phyloP scores from a whole-genome alignment of 2,113 vertebrate genomes.

The Sialia sialis region DNA sequence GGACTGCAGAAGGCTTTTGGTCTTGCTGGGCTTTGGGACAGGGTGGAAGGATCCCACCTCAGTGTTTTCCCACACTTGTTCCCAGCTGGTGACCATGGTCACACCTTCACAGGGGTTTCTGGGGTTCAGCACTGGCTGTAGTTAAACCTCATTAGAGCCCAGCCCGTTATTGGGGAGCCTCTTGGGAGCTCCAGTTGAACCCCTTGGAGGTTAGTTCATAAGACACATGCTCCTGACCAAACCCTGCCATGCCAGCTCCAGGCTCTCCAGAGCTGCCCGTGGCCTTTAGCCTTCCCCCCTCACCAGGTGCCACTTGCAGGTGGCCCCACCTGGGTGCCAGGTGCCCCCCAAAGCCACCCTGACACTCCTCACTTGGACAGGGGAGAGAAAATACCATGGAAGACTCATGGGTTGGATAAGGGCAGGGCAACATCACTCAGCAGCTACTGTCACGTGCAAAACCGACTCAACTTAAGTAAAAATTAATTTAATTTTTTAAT shows the following conservation, averaged over 20 bases:
- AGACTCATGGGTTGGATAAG: fast-evolving
- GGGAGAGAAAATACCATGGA: fast-evolving
- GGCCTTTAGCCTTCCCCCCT: neutral
- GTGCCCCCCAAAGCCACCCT: neutral
- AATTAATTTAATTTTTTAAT: neutral
- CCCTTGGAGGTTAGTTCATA: fast-evolving
- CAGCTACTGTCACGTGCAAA: neutral
- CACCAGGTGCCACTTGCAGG: neutral
- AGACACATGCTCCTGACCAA: fast-evolving
- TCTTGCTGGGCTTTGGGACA: neutral
- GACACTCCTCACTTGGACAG: neutral
- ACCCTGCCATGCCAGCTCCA: fast-evolving
- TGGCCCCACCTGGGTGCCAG: neutral
- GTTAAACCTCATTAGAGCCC: neutral
- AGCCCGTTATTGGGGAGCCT: neutral
- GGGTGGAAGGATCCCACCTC: neutral
- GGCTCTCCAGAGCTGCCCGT: fast-evolving
- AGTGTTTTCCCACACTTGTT: fast-evolving
- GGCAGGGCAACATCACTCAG: neutral
- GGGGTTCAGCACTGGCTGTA: neutral
- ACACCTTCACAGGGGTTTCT: neutral
- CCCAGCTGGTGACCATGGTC: fast-evolving
- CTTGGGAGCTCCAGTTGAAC: neutral
- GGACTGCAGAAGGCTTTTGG: neutral
- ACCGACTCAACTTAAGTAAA: neutral